Evolutionary conservation across 2,113 vertebrate genomes (phyloP).

Genomic region (Setophaga kirtlandii): DNA sequence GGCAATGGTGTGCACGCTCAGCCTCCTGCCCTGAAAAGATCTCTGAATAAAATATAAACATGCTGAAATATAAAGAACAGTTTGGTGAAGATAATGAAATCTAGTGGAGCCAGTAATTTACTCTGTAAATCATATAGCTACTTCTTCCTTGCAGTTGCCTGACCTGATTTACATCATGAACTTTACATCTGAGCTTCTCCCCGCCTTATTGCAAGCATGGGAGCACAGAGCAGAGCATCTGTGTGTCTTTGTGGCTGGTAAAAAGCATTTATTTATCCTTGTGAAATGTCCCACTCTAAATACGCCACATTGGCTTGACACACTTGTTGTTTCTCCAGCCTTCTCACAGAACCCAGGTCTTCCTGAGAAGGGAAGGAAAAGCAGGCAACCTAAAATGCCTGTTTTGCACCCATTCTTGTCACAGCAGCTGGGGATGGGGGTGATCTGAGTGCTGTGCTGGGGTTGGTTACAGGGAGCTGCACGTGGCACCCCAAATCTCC

Average conservation of each 20-base stretch:
- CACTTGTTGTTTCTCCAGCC: not conserved
- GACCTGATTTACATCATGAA: slow-evolving; percentile 47
- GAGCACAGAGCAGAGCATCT: not conserved
- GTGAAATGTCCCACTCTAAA: not conserved
- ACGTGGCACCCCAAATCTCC: not conserved
- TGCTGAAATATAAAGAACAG: slow-evolving; percentile 23
- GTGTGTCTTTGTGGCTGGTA: not conserved
- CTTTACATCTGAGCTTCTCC: slow-evolving; percentile 2
- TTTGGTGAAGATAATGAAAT: slow-evolving; percentile 58
- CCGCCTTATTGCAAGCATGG: not conserved
- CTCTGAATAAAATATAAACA: slow-evolving; percentile 60
- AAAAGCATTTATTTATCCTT: not conserved
- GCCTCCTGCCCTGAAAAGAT: not conserved
- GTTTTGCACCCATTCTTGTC: not conserved
- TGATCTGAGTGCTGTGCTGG: rapidly evolving
- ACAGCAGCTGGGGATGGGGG: not conserved
- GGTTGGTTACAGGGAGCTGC: rapidly evolving
- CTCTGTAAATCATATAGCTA: slow-evolving; percentile 54
- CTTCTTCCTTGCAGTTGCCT: slow-evolving; percentile 23
- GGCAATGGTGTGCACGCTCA: not conserved
- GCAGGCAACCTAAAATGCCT: not conserved
- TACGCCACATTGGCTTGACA: not conserved
- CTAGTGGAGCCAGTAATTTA: slow-evolving; percentile 57
- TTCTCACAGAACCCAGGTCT: not conserved
- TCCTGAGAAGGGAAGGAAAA: not conserved